Conservation (phyloP, 1,140 invertebrate genomes). For the Cotesia chilonis region DNA sequence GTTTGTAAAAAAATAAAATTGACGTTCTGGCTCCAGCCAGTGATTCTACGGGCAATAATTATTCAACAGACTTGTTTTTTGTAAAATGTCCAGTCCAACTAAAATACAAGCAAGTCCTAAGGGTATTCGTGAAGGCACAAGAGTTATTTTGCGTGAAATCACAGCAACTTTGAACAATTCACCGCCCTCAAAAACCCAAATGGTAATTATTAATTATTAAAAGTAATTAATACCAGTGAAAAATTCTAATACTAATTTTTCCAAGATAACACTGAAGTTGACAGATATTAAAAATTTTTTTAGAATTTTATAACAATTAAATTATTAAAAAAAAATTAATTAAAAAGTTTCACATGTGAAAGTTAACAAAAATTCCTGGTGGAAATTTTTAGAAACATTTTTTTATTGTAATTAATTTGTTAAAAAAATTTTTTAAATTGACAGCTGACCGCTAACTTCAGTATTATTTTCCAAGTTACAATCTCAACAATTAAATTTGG, state of each 20-base stretch:
- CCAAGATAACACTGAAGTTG: not conserved
- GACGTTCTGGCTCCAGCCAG: too few species aligned
- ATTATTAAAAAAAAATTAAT: too few species aligned
- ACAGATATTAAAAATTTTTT: too few species aligned
- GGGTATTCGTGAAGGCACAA: constrained; percentile 49
- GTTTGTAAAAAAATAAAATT: constrained; percentile 4
- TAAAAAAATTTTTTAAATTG: too few species aligned
- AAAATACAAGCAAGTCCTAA: constrained; percentile 31
- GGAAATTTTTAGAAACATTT: too few species aligned
- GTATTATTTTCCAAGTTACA: not conserved
- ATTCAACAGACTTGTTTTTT: constrained; percentile 28
- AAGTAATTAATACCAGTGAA: not conserved
- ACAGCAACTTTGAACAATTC: constrained; percentile 55
- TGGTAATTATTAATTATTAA: constrained; percentile 41
- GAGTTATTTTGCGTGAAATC: constrained; percentile 52
- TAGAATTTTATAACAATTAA: too few species aligned
- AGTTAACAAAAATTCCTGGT: too few species aligned
- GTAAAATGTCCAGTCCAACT: constrained; percentile 50
- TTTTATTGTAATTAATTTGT: too few species aligned
- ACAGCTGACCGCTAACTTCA: too few species aligned
- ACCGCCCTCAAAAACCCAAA: constrained; percentile 41
- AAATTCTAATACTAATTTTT: not conserved
- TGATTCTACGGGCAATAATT: constrained; percentile 35
- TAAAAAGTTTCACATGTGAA: too few species aligned
- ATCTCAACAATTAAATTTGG: not conserved